Evolutionary conservation across 2,113 vertebrate genomes (phyloP).

Genomic region (Alethe castanea): DNA sequence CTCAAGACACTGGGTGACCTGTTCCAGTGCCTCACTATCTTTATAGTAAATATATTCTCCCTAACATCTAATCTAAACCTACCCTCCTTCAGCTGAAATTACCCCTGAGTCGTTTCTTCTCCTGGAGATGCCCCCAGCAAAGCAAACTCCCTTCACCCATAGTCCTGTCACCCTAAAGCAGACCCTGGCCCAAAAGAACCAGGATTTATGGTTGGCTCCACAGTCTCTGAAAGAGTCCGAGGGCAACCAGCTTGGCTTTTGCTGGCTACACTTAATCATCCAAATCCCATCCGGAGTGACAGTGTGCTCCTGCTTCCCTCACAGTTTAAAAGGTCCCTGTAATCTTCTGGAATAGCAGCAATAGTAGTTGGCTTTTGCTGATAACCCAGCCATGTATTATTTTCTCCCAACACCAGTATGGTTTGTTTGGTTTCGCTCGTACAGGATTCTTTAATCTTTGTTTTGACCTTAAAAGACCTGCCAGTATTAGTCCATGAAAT

Average conservation of each 20-base stretch:
- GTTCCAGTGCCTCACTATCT: neutral
- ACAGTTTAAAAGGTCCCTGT: constrained; percentile 35
- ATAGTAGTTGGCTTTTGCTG: neutral
- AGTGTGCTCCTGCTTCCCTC: neutral
- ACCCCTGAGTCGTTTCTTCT: neutral
- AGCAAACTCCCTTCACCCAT: neutral
- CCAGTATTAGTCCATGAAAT: constrained; percentile 33
- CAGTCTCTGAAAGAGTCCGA: neutral
- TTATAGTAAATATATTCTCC: neutral
- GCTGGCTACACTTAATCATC: neutral
- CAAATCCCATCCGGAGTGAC: constrained; percentile 6
- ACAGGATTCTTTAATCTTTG: constrained; percentile 35
- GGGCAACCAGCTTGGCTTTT: neutral
- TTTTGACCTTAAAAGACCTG: constrained; percentile 48
- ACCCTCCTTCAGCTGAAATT: neutral
- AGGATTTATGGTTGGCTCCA: neutral
- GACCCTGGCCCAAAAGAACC: neutral
- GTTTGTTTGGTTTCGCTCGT: neutral
- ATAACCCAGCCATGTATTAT: constrained; percentile 22
- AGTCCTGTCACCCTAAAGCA: neutral
- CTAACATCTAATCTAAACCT: neutral
- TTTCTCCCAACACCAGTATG: neutral
- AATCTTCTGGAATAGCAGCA: neutral
- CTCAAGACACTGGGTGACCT: no score
- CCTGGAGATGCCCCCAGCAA: neutral